Base-by-base conservation (phyloP, 2,113 vertebrate species). In the Cricetomys ansorgei region DNA sequence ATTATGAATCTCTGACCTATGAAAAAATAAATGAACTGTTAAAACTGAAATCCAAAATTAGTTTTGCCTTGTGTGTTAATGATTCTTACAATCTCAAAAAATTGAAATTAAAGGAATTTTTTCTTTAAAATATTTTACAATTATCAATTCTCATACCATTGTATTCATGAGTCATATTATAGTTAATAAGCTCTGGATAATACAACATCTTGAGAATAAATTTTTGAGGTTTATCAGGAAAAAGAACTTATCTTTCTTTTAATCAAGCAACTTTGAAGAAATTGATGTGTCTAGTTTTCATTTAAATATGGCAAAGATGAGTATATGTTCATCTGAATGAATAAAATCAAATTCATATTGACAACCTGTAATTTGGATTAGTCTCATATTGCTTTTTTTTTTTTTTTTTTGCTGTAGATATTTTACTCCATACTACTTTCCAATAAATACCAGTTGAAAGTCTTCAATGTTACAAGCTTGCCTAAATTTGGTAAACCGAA, bases 11-110 rank as follows among this genome's bases (percentile, higher is more conserved):
- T 72, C 25, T 75, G 40, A 62, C 27, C 13, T 19, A 25, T 29
- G 50, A 88, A 94, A 53, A 1, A 77, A 48, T 50, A 77, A 69
- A 64, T 89, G 8, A 95, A 75, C 23, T 21, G 0, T 19, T 86
- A 37, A 69, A 88, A 40, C 76, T 70, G 8, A 94, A 92, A 86
- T 89, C 17, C 50, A 95, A 79, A 65, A 43, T n/a, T 7, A 84
- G 10, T 45, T 43, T 92, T 94, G 5, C 4, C 5, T 92, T 34
- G 23, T 10, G 57, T 59, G 27, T 45, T 29, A 72, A 91, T 77
- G 3, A 53, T 19, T 81, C 62, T 65, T 34, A n/a, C 17, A 67
- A 73, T 53, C 34, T n/a, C n/a, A n/a, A n/a, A n/a, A n/a, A n/a
- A n/a, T n/a, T n/a, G n/a, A n/a, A n/a, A n/a, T n/a, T n/a, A n/a